Conservation (phyloP, 2,113 vertebrate genomes). For the Istiophorus platypterus region DNA sequence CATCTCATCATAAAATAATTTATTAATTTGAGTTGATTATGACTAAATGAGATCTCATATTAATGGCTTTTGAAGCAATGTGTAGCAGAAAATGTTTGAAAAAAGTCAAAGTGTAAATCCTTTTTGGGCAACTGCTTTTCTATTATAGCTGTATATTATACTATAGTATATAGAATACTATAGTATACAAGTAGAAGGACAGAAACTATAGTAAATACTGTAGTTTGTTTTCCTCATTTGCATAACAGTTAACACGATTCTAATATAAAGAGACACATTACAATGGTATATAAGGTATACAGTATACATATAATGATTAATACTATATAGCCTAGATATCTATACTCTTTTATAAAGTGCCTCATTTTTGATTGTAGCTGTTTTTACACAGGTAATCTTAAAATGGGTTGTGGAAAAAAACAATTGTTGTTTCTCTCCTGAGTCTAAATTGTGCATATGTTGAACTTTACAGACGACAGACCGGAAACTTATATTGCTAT, state of each 20-base stretch:
- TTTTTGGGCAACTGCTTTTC: constrained; percentile 64
- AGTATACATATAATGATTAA: constrained; percentile 82
- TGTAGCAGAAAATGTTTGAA: constrained; percentile 48
- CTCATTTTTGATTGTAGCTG: constrained; percentile 89
- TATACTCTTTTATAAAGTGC: constrained; percentile 87
- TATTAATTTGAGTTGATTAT: neutral
- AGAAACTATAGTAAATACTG: constrained; percentile 70
- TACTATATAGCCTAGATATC: constrained; percentile 81
- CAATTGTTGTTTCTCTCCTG: constrained; percentile 64
- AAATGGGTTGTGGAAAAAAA: constrained; percentile 70
- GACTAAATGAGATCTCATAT: neutral
- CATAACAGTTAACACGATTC: constrained; percentile 69
- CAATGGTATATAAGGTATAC: constrained; percentile 80
- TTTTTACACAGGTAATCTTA: constrained; percentile 85
- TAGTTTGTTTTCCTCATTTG: constrained; percentile 68
- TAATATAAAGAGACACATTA: constrained; percentile 83
- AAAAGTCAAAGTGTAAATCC: constrained; percentile 52
- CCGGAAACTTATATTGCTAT: constrained; percentile 59
- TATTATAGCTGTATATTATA: constrained; percentile 66
- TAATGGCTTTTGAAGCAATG: constrained; percentile 41
- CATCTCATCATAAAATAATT: neutral
- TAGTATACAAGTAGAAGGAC: constrained; percentile 64
- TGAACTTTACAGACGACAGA: constrained; percentile 60
- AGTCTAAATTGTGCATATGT: constrained; percentile 71
- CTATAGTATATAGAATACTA: constrained; percentile 70